Conservation (phyloP, 2,888 invertebrate species). For the Autographa pulchrina region DNA sequence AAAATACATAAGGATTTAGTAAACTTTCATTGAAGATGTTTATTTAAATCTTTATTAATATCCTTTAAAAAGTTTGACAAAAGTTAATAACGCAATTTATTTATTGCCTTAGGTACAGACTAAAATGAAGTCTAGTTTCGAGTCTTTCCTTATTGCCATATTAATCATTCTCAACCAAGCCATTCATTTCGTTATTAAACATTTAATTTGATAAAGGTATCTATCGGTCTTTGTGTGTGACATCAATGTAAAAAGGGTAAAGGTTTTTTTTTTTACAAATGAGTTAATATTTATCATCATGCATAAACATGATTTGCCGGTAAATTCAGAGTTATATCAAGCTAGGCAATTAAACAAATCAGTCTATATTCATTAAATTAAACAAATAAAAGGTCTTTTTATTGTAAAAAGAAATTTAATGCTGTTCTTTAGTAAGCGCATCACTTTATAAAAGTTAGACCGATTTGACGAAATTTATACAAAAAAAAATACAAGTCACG, state of each 20-base stretch:
- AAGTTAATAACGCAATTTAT: no score
- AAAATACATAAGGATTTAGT: no score
- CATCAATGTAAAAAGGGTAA: background rate
- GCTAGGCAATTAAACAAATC: no score
- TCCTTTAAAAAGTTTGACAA: no score
- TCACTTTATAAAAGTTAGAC: background rate
- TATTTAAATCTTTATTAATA: no score
- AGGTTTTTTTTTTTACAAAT: background rate
- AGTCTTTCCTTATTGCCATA: background rate
- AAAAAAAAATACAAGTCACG: background rate
- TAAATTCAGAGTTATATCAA: no score
- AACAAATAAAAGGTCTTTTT: no score
- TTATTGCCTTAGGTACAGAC: background rate
- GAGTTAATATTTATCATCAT: background rate
- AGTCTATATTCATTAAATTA: no score
- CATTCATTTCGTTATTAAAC: conserved; percentile 1
- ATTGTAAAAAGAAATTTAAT: background rate
- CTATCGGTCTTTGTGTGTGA: background rate
- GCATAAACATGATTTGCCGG: background rate
- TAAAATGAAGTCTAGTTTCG: background rate
- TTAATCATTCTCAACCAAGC: background rate
- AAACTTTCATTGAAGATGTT: no score
- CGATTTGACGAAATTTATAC: background rate
- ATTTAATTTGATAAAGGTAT: background rate
- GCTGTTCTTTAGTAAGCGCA: background rate